Evolutionary conservation across 2,113 vertebrate genomes (phyloP).

Genomic region (Ophthalmolycus amberensis): DNA sequence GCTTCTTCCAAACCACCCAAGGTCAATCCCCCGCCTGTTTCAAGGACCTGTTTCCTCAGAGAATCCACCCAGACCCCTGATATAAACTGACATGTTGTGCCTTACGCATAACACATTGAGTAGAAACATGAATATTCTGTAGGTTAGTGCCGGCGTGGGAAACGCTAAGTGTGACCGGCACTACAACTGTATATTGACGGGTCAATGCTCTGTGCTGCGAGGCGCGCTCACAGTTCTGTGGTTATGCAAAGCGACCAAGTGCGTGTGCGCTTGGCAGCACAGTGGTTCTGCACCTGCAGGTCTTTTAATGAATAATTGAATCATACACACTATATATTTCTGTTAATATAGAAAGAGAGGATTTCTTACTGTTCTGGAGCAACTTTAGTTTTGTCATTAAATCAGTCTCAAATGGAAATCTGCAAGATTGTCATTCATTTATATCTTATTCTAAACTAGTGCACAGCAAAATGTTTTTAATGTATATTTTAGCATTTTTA

Average conservation of each 20-base stretch:
- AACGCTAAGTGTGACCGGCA: constrained; percentile 23
- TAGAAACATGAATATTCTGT: background rate
- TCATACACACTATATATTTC: background rate
- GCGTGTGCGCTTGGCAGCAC: background rate
- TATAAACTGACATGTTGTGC: constrained; percentile 7
- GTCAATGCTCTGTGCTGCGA: constrained; percentile 36
- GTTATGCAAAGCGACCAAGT: constrained; percentile 33
- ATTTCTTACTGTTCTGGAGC: background rate
- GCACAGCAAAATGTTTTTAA: background rate
- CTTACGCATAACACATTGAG: background rate
- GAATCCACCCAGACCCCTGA: constrained; percentile 21
- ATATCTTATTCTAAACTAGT: background rate
- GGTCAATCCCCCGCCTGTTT: constrained; percentile 46
- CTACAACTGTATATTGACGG: constrained; percentile 23
- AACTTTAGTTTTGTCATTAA: background rate
- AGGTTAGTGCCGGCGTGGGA: constrained; percentile 11
- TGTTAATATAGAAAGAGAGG: constrained; percentile 5
- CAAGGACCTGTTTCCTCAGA: constrained; percentile 42
- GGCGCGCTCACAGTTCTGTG: constrained; percentile 33
- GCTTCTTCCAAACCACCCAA: constrained; percentile 44
- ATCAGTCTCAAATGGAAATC: background rate
- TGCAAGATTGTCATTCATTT: background rate
- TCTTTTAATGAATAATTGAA: constrained; percentile 54
- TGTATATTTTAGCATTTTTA: background rate
- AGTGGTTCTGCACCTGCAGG: constrained; percentile 14